Percentiles rank a stretch among this genome's conserved stretches.
phyloP scores from a whole-genome alignment of 2,797 vertebrate species.

The Melanotaenia pygmaea region DNA sequence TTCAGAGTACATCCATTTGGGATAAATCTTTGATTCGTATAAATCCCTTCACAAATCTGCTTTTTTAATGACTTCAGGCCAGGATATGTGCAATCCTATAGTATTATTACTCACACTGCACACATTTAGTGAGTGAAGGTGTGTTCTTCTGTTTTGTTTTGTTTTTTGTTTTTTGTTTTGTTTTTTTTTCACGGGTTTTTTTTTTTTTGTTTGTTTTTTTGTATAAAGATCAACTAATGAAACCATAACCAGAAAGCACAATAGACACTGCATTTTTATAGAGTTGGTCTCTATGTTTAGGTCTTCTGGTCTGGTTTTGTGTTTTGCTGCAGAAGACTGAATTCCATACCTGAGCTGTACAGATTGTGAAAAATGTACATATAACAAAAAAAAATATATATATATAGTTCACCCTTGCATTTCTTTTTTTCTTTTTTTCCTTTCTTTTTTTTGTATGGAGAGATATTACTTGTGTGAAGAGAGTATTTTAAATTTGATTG shows the following conservation, averaged over 20 bases:
- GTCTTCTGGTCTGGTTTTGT: slow-evolving; percentile 69
- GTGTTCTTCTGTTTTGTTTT: slow-evolving; percentile 29
- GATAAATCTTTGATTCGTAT: slow-evolving; percentile 77
- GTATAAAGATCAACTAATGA: slow-evolving; percentile 46
- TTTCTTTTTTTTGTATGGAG: slow-evolving; percentile 82
- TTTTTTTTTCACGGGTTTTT: too few relatives aligned
- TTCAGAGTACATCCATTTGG: slow-evolving; percentile 77
- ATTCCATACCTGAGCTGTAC: slow-evolving; percentile 77
- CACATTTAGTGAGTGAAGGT: slow-evolving; percentile 50
- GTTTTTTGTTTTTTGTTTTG: slow-evolving; percentile 6
- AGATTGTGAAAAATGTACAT: slow-evolving; percentile 88
- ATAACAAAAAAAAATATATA: slow-evolving; percentile 54
- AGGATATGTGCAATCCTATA: slow-evolving; percentile 66
- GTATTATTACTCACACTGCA: slow-evolving; percentile 50
- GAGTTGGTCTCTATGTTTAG: slow-evolving; percentile 60
- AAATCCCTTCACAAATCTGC: slow-evolving; percentile 63
- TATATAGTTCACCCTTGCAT: slow-evolving; percentile 76
- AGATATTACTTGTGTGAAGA: slow-evolving; percentile 85
- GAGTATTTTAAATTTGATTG: slow-evolving; percentile 83
- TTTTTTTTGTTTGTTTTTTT: too few relatives aligned
- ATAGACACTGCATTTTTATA: slow-evolving; percentile 64
- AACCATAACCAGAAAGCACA: slow-evolving; percentile 77
- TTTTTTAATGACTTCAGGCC: slow-evolving; percentile 72
- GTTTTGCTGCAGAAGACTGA: slow-evolving; percentile 69
- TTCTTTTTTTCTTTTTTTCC: slow-evolving; percentile 34